phyloP scores from a whole-genome alignment of 1,140 invertebrate species.

The Conopomorpha cramerella region DNA sequence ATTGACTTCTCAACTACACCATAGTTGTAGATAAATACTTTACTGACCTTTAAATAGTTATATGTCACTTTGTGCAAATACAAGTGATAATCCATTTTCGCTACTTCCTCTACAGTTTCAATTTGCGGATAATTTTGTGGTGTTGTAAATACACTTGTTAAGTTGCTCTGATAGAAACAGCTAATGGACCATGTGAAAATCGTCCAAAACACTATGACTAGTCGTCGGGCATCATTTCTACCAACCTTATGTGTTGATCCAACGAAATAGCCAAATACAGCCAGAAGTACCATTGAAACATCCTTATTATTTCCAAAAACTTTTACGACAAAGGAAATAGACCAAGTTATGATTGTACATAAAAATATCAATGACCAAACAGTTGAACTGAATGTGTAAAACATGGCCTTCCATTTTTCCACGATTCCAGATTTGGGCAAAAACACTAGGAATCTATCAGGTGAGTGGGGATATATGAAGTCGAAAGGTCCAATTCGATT shows the following conservation, averaged over 20 bases:
- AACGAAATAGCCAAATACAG: neutral
- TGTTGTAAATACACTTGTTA: slow-evolving; percentile 1
- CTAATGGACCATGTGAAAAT: neutral
- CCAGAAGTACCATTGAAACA: neutral
- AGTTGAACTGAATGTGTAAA: neutral
- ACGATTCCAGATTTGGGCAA: slow-evolving; percentile 1
- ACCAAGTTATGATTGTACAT: too few species aligned
- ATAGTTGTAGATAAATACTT: too few species aligned
- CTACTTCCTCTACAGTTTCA: neutral
- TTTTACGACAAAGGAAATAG: neutral
- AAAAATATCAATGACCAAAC: neutral
- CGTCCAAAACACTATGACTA: neutral
- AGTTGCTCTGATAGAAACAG: neutral
- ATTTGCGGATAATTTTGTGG: neutral
- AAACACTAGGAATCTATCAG: neutral
- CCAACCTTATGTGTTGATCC: neutral
- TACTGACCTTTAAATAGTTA: neutral
- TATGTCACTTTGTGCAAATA: neutral
- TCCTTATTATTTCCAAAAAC: neutral
- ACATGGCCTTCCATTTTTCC: slow-evolving; percentile 2
- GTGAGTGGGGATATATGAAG: neutral
- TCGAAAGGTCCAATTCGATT: neutral
- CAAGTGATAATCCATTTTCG: neutral
- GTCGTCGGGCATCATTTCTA: neutral
- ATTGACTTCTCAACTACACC: too few species aligned